Percentiles rank a stretch among this genome's conserved stretches.
These are phyloP conservation scores for Phyllotreta striolata DNA, from an alignment of 2,888 invertebrate genomes.

Conservation along the genomic window DNA sequence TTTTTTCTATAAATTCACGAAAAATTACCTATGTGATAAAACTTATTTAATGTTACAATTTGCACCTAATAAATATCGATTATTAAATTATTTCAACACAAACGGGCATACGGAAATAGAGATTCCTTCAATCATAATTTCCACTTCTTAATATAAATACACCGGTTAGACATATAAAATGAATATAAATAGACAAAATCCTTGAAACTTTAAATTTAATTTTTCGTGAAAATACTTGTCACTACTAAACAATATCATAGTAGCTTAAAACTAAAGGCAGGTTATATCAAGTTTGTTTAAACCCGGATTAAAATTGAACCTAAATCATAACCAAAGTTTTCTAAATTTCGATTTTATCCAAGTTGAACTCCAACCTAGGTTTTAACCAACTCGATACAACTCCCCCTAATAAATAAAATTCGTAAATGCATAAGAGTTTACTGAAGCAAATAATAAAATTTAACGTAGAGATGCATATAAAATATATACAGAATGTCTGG, in stretches of 20 bases:
- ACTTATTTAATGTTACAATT: too few relatives aligned
- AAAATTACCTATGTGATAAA: not conserved
- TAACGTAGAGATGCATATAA: constrained; percentile 18
- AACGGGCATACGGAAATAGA: too few relatives aligned
- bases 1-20: not conserved
- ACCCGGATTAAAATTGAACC: too few relatives aligned
- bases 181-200: not conserved
- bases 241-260: constrained; percentile 5
- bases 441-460: constrained; percentile 40
- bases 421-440: constrained; percentile 35
- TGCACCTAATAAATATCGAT: too few relatives aligned
- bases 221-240: constrained; percentile 21
- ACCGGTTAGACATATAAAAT: not conserved
- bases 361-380: too few relatives aligned
- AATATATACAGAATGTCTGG: constrained; percentile 2
- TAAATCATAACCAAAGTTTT: too few relatives aligned
- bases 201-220: constrained; percentile 2
- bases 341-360: too few relatives aligned
- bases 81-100: too few relatives aligned
- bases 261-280: constrained; percentile 2
- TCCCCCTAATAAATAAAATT: not conserved
- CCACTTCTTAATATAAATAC: constrained; percentile 4
- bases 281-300: too few relatives aligned
- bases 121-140: too few relatives aligned
- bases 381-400: too few relatives aligned